phyloP scores from a whole-genome alignment of 1,140 invertebrate species.

The Leptopilina boulardi region DNA sequence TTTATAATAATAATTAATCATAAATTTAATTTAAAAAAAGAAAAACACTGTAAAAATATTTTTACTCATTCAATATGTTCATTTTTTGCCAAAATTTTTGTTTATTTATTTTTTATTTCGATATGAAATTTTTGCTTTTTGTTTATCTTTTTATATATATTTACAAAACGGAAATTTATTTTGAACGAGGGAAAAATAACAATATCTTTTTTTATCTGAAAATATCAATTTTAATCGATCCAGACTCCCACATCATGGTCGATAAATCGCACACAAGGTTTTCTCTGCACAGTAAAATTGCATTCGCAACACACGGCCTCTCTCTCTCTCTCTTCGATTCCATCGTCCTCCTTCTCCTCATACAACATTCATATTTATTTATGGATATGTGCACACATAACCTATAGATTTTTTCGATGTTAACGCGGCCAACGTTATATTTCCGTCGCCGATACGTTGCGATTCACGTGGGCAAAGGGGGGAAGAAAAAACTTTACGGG shows the following conservation, averaged over 20 bases:
- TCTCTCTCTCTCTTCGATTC: conserved; percentile 43
- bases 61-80: no score
- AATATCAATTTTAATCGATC: conserved; percentile 21
- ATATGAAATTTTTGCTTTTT: no score
- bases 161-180: conserved; percentile 8
- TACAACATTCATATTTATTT: conserved; percentile 66
- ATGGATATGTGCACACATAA: conserved; percentile 53
- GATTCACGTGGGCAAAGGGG: not conserved
- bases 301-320: not conserved
- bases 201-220: not conserved
- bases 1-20: no score
- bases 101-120: no score
- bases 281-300: conserved; percentile 14
- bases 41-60: no score
- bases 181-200: not conserved
- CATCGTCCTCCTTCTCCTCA: conserved; percentile 41
- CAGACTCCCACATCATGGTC: not conserved
- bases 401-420: conserved; percentile 66
- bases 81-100: no score
- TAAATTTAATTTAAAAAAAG: no score
- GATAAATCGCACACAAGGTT: conserved; percentile 19
- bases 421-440: conserved; percentile 46
- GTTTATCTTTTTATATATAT: not conserved
- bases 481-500: not conserved
- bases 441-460: conserved; percentile 20